Evolutionary conservation across 2,888 invertebrate species (phyloP), one percentile per base, ranked within the genome.

Genomic region (Aphodius granarius): DNA sequence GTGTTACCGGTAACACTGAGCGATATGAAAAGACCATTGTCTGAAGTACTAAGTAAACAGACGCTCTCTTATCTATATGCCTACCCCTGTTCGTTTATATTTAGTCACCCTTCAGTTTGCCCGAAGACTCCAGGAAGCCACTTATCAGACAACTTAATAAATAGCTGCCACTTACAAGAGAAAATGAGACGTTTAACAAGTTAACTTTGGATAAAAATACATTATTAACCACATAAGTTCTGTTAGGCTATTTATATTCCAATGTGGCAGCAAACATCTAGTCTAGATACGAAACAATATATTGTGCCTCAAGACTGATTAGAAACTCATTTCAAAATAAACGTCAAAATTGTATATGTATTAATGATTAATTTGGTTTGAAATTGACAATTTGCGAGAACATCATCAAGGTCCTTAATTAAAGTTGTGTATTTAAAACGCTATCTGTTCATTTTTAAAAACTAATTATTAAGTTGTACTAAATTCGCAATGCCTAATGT

Each of bases 1-100:
- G 65, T 65, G 65, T 18, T 65, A 4, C 65, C 65, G 65, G 65
- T 65, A 65, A 65, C 65, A 65, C 65, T 65, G n/a, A 18, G 65
- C 65, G 19, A 18, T 18, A 18, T 65, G 19, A 65, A 3, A 65
- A 65, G 17, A 18, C 2, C 4, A 43, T 43, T 43, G 43, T 43
- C 43, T 43, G 43, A 13, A 43, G 43, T 43, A 43, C 43, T 43
- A 43, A 43, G 13, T 13, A 43, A 43, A 43, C 43, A 43, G 43
- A 43, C 43, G 43, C 43, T 1, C 43, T 43, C 43, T 43, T 43
- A 43, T 43, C 43, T 43, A 6, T 13, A 43, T 43, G 43, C 6
- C 43, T 43, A 43, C 43, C 43, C 43, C 43, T 43, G 43, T 3
- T 9, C 43, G 43, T 43, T 43, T 43, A 43, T 43, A 43, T 43